Percentiles rank a stretch among this genome's conserved stretches.
Evolutionary conservation across 1,140 invertebrate species (phyloP).

Genomic region (Cyclina sinensis): DNA sequence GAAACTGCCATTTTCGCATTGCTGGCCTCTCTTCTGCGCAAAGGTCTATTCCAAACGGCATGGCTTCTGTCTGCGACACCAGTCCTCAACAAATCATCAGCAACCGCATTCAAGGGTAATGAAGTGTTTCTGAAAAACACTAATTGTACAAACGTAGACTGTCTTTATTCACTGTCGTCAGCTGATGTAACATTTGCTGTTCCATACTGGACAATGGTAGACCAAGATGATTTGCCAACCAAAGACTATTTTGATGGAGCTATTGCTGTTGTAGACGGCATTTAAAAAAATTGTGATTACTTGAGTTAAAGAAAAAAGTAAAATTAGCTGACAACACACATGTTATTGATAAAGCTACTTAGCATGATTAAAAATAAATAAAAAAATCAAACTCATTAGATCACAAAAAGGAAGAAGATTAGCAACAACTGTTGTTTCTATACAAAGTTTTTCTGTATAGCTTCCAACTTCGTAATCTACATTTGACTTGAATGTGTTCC

Average conservation of each 20-base stretch:
- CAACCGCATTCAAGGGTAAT: conserved; percentile 72
- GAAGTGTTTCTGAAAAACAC: conserved; percentile 69
- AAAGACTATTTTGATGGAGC: conserved; percentile 72
- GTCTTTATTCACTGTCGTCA: conserved; percentile 70
- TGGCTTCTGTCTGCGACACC: conserved; percentile 78
- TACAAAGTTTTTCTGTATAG: too few species aligned
- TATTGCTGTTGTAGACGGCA: conserved; percentile 76
- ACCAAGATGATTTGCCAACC: conserved; percentile 66
- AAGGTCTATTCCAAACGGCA: conserved; percentile 72
- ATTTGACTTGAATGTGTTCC: too few species aligned
- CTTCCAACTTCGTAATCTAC: too few species aligned
- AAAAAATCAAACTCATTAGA: too few species aligned
- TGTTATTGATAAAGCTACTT: too few species aligned
- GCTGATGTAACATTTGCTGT: conserved; percentile 70
- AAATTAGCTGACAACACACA: too few species aligned
- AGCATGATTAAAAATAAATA: too few species aligned
- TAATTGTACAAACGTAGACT: conserved; percentile 71
- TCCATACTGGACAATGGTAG: conserved; percentile 71
- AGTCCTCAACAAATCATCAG: conserved; percentile 75
- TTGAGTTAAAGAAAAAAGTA: too few species aligned
- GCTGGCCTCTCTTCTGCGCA: conserved; percentile 60
- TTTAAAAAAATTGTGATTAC: too few species aligned
- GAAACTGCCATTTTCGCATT: conserved; percentile 67
- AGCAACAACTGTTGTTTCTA: too few species aligned
- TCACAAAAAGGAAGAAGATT: too few species aligned